Base-by-base conservation (phyloP, 2,113 vertebrate genomes). In the Delphinus delphis region DNA sequence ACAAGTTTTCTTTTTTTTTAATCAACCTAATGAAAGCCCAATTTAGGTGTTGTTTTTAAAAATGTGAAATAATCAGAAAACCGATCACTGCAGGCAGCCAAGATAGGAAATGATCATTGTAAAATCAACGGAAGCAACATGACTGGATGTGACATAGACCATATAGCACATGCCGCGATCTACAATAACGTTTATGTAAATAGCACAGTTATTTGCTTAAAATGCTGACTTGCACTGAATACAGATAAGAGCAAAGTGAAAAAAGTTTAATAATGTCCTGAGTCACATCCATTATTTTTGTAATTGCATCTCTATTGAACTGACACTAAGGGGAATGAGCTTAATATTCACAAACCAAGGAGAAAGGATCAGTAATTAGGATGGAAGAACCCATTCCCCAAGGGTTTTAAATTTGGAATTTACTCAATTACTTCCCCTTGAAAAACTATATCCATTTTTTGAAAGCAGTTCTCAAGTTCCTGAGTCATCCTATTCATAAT, bases 401-500 rank as follows among this genome's bases (percentile, higher is more conserved):
- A 90, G 93, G 93, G 82, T 86, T 97, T 98, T 94, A 93, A 95
- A 95, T 97, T 97, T 97, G 93, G 89, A 97, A 98, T 84, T 88
- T 90, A 90, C 95, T 97, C 96, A 97, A 97, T 97, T 98, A 97
- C 92, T 96, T 98, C 87, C 94, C 87, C 95, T 98, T 97, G 70
- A 97, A 98, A 98, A 97, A 97, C 70, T 76, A 95, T 94, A 98
- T 87, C 95, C 80, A 97, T 95, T 97, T 96, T 97, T 97, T 97
- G 80, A 97, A 96, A 96, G 88, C 83, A 96, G 87, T 95, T 97
- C 97, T 95, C 94, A 97, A 97, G 93, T 88, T 98, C 95, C 89
- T 98, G 93, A 97, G 85, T 96, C 96, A 97, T 97, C 94, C 91
- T 95, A 94, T 97, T 97, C 97, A 97, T 96, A 97, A 97, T 93